phyloP scores from a whole-genome alignment of 2,113 vertebrate genomes.

The Mohoua ochrocephala region DNA sequence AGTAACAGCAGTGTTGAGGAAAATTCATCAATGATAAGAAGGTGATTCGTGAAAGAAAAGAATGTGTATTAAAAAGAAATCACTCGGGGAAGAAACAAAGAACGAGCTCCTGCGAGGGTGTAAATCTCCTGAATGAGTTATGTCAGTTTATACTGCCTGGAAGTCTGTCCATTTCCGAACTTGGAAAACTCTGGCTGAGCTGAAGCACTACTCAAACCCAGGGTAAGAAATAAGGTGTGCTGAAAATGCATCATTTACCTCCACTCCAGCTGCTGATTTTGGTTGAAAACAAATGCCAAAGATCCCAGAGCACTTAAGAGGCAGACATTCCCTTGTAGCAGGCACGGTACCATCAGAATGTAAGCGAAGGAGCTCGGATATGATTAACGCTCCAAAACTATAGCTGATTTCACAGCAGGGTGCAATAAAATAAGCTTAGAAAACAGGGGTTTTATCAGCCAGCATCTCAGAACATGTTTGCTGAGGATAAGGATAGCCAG shows the following conservation, averaged over 20 bases:
- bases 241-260: neutral
- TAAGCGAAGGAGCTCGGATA: neutral
- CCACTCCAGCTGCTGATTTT: neutral
- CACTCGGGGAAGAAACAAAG: neutral
- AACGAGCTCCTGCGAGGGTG: neutral
- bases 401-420: slow-evolving; percentile 2
- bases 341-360: neutral
- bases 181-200: slow-evolving; percentile 31
- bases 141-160: neutral
- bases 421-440: slow-evolving; percentile 3
- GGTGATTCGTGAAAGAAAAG: slow-evolving; percentile 36
- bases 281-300: neutral
- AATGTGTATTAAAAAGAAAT: neutral
- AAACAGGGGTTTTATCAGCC: slow-evolving; percentile 30
- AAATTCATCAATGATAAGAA: neutral
- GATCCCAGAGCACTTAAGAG: neutral
- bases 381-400: neutral
- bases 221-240: neutral
- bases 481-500: slow-evolving; percentile 8
- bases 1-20: neutral
- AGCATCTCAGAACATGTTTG: slow-evolving; percentile 19
- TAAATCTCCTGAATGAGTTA: neutral
- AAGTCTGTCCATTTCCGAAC: neutral
- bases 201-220: neutral
- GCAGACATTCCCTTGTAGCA: neutral